Conservation (phyloP, 2,888 invertebrate species). For the Beris chalybata region DNA sequence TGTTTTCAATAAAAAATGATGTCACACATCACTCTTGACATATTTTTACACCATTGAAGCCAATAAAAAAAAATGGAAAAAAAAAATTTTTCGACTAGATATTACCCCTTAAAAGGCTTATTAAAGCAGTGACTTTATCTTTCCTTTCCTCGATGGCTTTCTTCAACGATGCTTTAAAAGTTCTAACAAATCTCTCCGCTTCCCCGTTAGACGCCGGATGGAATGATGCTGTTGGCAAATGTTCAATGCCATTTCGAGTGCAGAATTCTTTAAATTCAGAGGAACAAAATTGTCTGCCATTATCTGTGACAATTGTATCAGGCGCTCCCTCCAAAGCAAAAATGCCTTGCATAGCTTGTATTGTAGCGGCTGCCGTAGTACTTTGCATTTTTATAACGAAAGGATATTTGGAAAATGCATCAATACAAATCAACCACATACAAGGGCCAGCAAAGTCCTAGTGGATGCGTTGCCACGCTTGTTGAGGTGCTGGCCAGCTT, state of each 20-base stretch:
- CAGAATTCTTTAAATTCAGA: constrained; percentile 41
- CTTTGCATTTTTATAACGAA: constrained; percentile 24
- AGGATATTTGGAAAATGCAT: constrained; percentile 35
- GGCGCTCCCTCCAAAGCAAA: constrained; percentile 44
- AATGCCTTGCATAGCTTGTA: constrained; percentile 38
- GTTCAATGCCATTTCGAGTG: constrained; percentile 40
- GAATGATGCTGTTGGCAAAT: constrained; percentile 41
- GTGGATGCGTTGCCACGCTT: constrained; percentile 51
- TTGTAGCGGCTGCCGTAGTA: constrained; percentile 36
- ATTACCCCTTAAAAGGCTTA: no score
- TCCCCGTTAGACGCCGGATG: constrained; percentile 40
- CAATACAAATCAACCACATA: constrained; percentile 40
- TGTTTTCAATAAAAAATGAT: no score
- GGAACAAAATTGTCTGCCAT: constrained; percentile 42
- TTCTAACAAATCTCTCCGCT: constrained; percentile 42
- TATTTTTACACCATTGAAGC: no score
- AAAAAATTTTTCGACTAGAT: no score
- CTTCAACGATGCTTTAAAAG: no score
- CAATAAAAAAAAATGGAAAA: no score
- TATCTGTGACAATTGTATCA: constrained; percentile 42
- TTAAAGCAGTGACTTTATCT: no score
- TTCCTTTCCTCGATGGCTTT: no score
- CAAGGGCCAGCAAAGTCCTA: constrained; percentile 54
- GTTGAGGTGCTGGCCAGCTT: no score
- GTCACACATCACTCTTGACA: no score